These are phyloP conservation scores for Stichopus horrens DNA, from an alignment of 53 echinoderm and acorn worm species.

Conservation along the genomic window DNA sequence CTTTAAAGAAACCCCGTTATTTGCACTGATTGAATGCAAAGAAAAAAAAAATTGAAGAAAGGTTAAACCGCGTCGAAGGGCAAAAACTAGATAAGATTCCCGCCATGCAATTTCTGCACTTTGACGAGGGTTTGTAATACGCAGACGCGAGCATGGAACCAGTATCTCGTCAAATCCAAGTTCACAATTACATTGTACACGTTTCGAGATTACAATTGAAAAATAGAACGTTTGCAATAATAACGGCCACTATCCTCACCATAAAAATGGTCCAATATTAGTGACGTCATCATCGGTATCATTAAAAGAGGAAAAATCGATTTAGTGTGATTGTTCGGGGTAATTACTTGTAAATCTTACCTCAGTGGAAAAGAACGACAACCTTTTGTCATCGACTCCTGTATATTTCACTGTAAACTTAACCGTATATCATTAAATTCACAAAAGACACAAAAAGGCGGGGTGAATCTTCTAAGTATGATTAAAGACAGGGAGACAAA, in stretches of 20 bases:
- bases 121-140: neutral
- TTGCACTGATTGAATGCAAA: conserved; percentile 29
- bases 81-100: neutral
- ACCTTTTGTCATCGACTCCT: too few relatives aligned
- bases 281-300: neutral
- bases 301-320: neutral
- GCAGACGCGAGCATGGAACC: neutral
- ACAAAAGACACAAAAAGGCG: too few relatives aligned
- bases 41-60: conserved; percentile 4
- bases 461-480: too few relatives aligned
- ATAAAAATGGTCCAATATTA: too few relatives aligned
- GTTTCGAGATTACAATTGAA: too few relatives aligned
- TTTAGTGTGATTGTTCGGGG: neutral
- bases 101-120: neutral
- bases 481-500: too few relatives aligned
- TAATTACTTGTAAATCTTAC: neutral
- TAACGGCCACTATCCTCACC: too few relatives aligned
- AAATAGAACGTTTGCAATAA: too few relatives aligned
- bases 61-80: conserved; percentile 1
- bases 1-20: conserved; percentile 1
- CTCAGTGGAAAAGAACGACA: neutral
- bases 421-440: too few relatives aligned
- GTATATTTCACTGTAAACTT: too few relatives aligned
- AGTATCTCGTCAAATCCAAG: neutral
- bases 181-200: neutral